These are phyloP conservation scores for Conus canariensis DNA, from an alignment of 2,888 invertebrate genomes.

Conservation along the genomic window DNA sequence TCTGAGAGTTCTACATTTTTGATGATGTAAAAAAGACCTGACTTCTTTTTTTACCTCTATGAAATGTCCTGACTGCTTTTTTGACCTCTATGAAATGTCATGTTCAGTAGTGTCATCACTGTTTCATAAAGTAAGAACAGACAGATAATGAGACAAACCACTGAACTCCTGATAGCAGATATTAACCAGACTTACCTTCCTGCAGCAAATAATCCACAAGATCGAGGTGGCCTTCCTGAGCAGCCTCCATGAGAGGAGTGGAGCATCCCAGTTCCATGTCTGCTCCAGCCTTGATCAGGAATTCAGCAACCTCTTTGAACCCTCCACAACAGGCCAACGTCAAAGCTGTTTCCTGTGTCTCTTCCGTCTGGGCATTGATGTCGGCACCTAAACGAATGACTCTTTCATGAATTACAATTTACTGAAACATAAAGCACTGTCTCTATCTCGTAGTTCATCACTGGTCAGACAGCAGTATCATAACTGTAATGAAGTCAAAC, in stretches of 20 bases:
- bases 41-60: no score
- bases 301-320: constrained; percentile 96
- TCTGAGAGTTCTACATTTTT: no score
- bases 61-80: no score
- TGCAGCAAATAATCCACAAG: constrained; percentile 84
- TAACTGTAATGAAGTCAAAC: not conserved
- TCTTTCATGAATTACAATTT: not conserved
- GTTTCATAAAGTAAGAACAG: no score
- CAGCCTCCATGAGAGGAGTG: constrained; percentile 98
- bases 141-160: no score
- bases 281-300: constrained; percentile 95
- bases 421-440: not conserved
- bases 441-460: no score
- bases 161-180: no score
- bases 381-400: constrained; percentile 85
- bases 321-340: constrained; percentile 96
- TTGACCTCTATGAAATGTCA: no score
- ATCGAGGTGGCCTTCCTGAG: constrained; percentile 97
- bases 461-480: no score
- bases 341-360: constrained; percentile 97
- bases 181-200: constrained; percentile 53
- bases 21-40: no score
- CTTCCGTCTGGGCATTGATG: constrained; percentile 99
- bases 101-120: no score
- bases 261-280: constrained; percentile 94